These are phyloP conservation scores for Drosophila kambysellisi DNA, from an alignment of 2,888 invertebrate genomes.

Conservation along the genomic window DNA sequence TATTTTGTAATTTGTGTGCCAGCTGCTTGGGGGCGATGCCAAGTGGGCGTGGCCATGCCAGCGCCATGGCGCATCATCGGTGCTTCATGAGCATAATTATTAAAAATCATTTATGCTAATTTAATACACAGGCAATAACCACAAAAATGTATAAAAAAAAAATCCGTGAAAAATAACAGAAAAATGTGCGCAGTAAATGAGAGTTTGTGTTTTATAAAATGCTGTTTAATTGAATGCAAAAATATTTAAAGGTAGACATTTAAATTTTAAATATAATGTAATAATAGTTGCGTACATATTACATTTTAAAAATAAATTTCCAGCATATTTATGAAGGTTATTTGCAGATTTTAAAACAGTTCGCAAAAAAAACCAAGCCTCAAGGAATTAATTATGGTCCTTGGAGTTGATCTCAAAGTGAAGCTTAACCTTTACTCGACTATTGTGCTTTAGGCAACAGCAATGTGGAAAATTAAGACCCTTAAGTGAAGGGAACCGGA, in stretches of 20 bases:
- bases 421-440: conserved; percentile 61
- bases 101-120: conserved; percentile 81
- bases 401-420: conserved; percentile 36
- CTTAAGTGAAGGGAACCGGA: conserved; percentile 51
- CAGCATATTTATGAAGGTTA: conserved; percentile 9
- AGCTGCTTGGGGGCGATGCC: conserved; percentile 53
- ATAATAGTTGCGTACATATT: background rate
- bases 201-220: conserved; percentile 12
- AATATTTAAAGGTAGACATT: conserved; percentile 32
- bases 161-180: conserved; percentile 11
- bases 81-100: conserved; percentile 72
- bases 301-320: background rate
- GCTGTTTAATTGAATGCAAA: conserved; percentile 1
- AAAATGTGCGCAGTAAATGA: conserved; percentile 20
- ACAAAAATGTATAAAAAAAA: conserved; percentile 56
- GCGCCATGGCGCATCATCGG: conserved; percentile 45
- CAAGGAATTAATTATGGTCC: conserved; percentile 67
- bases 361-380: conserved; percentile 27
- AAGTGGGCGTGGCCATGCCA: conserved; percentile 33
- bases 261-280: background rate
- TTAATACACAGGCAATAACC: conserved; percentile 80
- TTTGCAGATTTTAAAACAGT: conserved; percentile 36
- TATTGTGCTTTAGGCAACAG: conserved; percentile 44
- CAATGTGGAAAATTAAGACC: conserved; percentile 75
- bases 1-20: conserved; percentile 80